Percentiles rank a stretch among this genome's conserved stretches.
phyloP scores from a whole-genome alignment of 2,797 vertebrate species.

The Lithobates sylvaticus region DNA sequence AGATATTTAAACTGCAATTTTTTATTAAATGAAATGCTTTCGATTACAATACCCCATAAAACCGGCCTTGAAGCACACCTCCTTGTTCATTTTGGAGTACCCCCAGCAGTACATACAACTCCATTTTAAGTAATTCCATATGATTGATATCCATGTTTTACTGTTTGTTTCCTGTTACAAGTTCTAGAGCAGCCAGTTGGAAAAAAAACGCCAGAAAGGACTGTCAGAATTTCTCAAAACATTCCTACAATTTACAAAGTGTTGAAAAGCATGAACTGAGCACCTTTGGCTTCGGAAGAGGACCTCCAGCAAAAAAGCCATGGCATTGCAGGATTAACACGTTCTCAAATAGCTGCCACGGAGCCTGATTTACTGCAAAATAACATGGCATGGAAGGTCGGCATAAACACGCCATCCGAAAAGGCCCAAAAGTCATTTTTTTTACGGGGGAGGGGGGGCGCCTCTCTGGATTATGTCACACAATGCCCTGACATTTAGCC shows the following conservation, averaged over 20 bases:
- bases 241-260: constrained; percentile 57
- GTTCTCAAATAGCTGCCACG: constrained; percentile 50
- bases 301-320: constrained; percentile 47
- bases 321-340: constrained; percentile 43
- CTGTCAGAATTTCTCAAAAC: constrained; percentile 48
- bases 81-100: not conserved
- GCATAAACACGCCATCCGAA: constrained; percentile 1
- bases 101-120: constrained; percentile 21
- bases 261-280: constrained; percentile 50
- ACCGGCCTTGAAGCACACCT: not conserved
- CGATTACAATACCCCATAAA: constrained; percentile 19
- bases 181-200: constrained; percentile 14
- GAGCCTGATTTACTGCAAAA: constrained; percentile 43
- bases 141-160: constrained; percentile 42
- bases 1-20: constrained; percentile 15
- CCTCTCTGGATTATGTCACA: not conserved
- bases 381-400: constrained; percentile 23
- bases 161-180: constrained; percentile 41
- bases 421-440: not conserved
- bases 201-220: constrained; percentile 36
- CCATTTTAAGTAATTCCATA: constrained; percentile 15
- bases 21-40: not conserved
- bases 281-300: constrained; percentile 46
- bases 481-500: not conserved
- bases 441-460: not conserved